Percentiles rank a stretch among this genome's conserved stretches.
Evolutionary conservation across 2,888 invertebrate genomes (phyloP).

Genomic region (Parasteatoda lunata): DNA sequence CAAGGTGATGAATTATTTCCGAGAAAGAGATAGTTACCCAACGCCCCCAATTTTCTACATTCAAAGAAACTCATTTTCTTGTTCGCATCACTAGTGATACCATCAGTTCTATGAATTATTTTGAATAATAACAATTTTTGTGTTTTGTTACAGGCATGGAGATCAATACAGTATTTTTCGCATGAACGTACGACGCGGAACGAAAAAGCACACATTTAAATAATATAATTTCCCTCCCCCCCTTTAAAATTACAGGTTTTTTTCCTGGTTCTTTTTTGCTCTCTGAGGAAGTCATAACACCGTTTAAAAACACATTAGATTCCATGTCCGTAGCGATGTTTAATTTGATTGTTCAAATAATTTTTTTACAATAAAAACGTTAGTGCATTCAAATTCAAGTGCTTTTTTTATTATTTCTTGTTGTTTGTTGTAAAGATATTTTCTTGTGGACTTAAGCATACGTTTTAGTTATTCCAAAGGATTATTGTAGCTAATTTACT

Average conservation of each 20-base stretch:
- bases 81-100: too few relatives aligned
- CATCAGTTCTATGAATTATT: too few relatives aligned
- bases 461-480: background rate
- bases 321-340: background rate
- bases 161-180: background rate
- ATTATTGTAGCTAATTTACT: background rate
- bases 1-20: too few relatives aligned
- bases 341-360: background rate
- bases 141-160: too few relatives aligned
- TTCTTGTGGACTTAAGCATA: background rate
- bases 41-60: too few relatives aligned
- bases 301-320: slow-evolving; percentile 39
- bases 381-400: background rate
- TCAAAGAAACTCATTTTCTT: too few relatives aligned
- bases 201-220: background rate
- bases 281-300: background rate
- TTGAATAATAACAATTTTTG: too few relatives aligned
- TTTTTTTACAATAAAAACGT: background rate
- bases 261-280: background rate
- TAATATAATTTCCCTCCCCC: background rate
- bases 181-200: background rate
- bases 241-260: background rate
- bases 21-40: too few relatives aligned
- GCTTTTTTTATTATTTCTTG: background rate
- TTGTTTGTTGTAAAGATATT: background rate